Conservation (phyloP, 2,888 invertebrate species). For the Diarsia rubi region DNA sequence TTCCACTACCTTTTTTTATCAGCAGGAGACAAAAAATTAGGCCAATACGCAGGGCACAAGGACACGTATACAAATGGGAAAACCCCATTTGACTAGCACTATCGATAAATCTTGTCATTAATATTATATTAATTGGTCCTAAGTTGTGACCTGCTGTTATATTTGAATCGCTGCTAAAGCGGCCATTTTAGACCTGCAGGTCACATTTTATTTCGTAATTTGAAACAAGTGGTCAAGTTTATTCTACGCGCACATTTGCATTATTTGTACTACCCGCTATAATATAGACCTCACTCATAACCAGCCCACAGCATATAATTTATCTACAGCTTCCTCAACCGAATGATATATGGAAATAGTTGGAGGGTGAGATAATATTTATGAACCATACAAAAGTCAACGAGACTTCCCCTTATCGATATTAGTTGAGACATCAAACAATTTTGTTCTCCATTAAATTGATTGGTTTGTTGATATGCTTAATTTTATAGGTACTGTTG, state of each 20-base stretch:
- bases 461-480: conserved; percentile 29
- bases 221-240: neutral
- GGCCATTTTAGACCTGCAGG: no score
- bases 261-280: neutral
- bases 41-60: no score
- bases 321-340: conserved; percentile 31
- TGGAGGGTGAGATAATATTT: conserved; percentile 40
- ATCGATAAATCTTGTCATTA: no score
- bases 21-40: no score
- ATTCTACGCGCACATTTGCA: neutral
- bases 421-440: conserved; percentile 31
- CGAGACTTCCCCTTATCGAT: conserved; percentile 19
- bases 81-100: no score
- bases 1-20: no score
- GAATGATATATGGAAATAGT: conserved; percentile 46
- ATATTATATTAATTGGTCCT: no score
- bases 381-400: conserved; percentile 44
- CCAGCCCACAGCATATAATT: conserved; percentile 20
- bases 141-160: no score
- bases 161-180: no score
- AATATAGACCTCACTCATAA: conserved; percentile 14
- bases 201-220: neutral
- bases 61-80: no score
- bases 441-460: conserved; percentile 29
- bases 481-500: neutral